Evolutionary conservation across 2,888 invertebrate species (phyloP).

Genomic region (Andrena bicolor): DNA sequence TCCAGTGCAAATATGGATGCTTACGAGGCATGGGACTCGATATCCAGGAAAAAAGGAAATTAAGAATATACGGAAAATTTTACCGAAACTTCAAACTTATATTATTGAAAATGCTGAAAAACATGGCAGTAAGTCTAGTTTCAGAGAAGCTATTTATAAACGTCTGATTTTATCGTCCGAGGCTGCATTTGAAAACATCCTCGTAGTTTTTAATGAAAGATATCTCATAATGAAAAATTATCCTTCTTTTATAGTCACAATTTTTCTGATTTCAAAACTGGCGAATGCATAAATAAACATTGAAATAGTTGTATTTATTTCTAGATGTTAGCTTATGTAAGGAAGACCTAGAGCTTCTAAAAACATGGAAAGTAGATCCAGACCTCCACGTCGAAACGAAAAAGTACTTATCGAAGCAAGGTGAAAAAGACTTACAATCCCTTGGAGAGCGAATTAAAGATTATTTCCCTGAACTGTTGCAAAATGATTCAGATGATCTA

Average conservation of each 20-base stretch:
- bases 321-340: slow-evolving; percentile 86
- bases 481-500: slow-evolving; percentile 45
- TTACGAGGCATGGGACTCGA: slow-evolving; percentile 90
- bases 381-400: slow-evolving; percentile 87
- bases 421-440: slow-evolving; percentile 87
- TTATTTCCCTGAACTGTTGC: slow-evolving; percentile 88
- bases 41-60: slow-evolving; percentile 88
- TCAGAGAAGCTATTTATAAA: not conserved
- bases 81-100: slow-evolving; percentile 87
- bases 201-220: not conserved
- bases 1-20: slow-evolving; percentile 90
- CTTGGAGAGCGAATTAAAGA: slow-evolving; percentile 89
- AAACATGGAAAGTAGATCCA: slow-evolving; percentile 88
- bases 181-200: not conserved
- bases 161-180: not conserved
- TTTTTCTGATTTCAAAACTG: not conserved
- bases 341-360: slow-evolving; percentile 88
- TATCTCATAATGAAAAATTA: not conserved
- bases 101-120: slow-evolving; percentile 89
- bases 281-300: not conserved
- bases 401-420: slow-evolving; percentile 87
- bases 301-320: not conserved
- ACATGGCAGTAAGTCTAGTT: slow-evolving; percentile 85
- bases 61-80: slow-evolving; percentile 85
- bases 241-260: too few species aligned